These are phyloP conservation scores for Ceraclea dissimilis DNA, from an alignment of 2,888 invertebrate species.

Conservation along the genomic window DNA sequence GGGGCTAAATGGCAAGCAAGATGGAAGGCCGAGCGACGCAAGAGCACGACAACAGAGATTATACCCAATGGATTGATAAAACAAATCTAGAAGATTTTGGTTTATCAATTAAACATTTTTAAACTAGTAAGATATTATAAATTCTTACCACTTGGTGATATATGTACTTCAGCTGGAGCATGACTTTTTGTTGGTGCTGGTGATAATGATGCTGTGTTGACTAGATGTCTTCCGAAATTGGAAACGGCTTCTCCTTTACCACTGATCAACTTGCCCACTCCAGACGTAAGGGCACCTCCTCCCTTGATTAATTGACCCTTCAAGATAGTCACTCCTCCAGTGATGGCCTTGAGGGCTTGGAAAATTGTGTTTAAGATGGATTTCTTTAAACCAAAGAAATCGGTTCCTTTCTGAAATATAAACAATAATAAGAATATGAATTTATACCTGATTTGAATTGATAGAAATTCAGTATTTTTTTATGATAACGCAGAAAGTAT, in stretches of 20 bases:
- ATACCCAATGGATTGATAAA: no score
- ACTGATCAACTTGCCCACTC: conserved; percentile 53
- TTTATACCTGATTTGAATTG: neutral
- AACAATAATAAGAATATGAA: no score
- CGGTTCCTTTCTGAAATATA: conserved; percentile 39
- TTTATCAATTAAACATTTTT: no score
- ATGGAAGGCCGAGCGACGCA: no score
- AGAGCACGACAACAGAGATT: no score
- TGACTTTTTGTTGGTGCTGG: no score
- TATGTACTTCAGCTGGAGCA: neutral
- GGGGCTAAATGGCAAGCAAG: no score
- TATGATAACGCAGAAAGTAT: neutral
- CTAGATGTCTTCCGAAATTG: conserved; percentile 71
- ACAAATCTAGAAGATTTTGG: no score
- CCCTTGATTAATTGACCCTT: conserved; percentile 83
- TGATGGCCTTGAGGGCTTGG: conserved; percentile 82
- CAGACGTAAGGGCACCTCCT: conserved; percentile 54
- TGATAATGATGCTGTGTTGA: conserved; percentile 63
- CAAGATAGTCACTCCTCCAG: conserved; percentile 79
- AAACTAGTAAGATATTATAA: no score
- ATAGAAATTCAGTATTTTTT: neutral
- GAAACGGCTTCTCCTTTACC: conserved; percentile 74
- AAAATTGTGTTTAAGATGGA: conserved; percentile 74
- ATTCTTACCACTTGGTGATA: neutral
- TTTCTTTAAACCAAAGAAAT: conserved; percentile 72